Evolutionary conservation across 1,140 invertebrate species (phyloP), one percentile per base, ranked within the genome.

Genomic region (Drosophila nikananu): DNA sequence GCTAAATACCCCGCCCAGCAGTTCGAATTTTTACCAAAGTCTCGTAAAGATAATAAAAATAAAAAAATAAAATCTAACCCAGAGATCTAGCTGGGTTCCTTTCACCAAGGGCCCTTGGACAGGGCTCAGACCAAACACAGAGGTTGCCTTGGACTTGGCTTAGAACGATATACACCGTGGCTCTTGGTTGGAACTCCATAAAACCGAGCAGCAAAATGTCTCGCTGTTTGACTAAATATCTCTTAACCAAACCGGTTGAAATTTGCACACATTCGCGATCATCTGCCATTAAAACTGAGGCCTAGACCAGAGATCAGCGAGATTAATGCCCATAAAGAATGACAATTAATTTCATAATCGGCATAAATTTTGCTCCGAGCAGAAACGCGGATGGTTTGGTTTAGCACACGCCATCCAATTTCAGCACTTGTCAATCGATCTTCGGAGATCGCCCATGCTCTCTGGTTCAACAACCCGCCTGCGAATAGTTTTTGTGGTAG

Each of bases 401-500:
- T 63, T 30, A 80, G 81, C 82, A 81, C 78, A 86, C 64, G 72
- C 80, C 84, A 70, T 74, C 51, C 49, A 60, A 51, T 77, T 75
- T 41, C 57, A 52, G 39, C 52, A 80, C 67, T 80, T 74, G 77
- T 59, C 74, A 78, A 84, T 89, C 77, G 68, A 78, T 87, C 84
- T 55, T 55, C 54, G 32, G 15, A 89, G 41, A 27, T n/a, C 25
- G 13, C 32, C 32, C 19, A 10, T 12, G 13, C 35, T 67, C 63
- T 37, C 37, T 25, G 67, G 84, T 89, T 89, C 84, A 89, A 81
- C 71, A 89, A 90, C 86, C 84, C 81, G 76, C 60, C 52, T 10
- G 52, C 19, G 52, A 37, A 90, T 81, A 51, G 70, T 70, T 30
- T 81, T 52, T 32, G n/a, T 19, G 9, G 49, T 37, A 23, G 52